A percentile compares a stretch with the other conserved stretches of the same genome.
Conservation (phyloP, 2,113 vertebrate species). For the Aphyosemion australe region DNA sequence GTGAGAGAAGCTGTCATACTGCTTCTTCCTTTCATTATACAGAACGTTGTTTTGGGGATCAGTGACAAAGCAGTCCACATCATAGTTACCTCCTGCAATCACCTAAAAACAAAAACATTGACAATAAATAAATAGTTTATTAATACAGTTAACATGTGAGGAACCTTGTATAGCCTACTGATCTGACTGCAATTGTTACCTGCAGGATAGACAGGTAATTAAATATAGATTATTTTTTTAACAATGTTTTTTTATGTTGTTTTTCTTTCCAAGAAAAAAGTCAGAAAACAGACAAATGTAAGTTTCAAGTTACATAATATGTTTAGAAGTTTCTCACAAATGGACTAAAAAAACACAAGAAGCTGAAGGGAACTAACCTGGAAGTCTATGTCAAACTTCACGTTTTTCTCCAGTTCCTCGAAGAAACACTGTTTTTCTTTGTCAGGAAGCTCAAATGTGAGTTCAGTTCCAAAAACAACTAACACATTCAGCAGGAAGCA, state of each 20-base stretch:
- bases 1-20: constrained; percentile 87
- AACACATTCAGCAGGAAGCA: constrained; percentile 45
- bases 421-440: constrained; percentile 83
- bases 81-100: constrained; percentile 90
- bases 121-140: background rate
- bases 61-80: constrained; percentile 88
- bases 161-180: background rate
- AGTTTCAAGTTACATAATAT: background rate
- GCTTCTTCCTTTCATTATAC: constrained; percentile 88
- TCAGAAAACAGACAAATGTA: too few relatives aligned
- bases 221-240: too few relatives aligned
- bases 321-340: background rate
- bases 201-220: too few relatives aligned
- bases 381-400: constrained; percentile 77
- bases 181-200: too few relatives aligned
- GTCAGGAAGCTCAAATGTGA: constrained; percentile 81
- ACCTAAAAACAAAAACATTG: constrained; percentile 75
- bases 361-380: constrained; percentile 68
- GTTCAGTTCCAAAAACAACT: constrained; percentile 64
- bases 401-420: constrained; percentile 75
- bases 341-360: background rate
- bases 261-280: background rate
- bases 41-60: constrained; percentile 81
- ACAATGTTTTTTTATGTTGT: background rate
- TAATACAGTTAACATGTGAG: background rate